Conservation (phyloP, 2,113 vertebrate genomes). For the Cephalophus harveyi region DNA sequence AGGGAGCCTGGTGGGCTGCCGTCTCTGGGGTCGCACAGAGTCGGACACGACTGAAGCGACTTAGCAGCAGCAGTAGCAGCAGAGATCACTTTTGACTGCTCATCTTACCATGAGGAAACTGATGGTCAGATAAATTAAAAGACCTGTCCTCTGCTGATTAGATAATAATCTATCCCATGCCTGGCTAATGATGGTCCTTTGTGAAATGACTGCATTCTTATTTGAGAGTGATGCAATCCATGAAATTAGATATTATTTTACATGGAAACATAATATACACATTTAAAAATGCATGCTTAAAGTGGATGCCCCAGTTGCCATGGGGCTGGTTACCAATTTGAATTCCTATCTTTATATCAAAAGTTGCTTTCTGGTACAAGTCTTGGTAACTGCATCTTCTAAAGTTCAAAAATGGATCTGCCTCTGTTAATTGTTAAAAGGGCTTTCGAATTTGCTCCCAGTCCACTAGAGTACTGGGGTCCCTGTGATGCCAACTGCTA, state of each 20-base stretch:
- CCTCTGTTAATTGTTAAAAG: not conserved
- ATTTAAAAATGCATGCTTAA: not conserved
- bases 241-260: not conserved
- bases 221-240: not conserved
- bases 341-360: not conserved
- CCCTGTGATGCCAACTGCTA: not conserved
- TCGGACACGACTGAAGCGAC: not conserved
- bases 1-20: too few relatives aligned
- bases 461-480: not conserved
- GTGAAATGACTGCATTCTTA: slow-evolving; percentile 6
- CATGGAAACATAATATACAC: not conserved
- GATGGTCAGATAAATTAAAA: not conserved
- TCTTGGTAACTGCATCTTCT: not conserved
- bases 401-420: not conserved
- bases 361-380: not conserved
- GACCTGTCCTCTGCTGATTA: not conserved
- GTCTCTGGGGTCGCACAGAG: not conserved
- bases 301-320: not conserved
- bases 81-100: not conserved
- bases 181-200: not conserved
- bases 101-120: not conserved
- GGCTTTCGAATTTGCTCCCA: not conserved
- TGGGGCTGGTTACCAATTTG: not conserved
- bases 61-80: not conserved
- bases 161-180: not conserved